Evolutionary conservation across 2,888 invertebrate species (phyloP).

Genomic region (Mechanitis messenoides): DNA sequence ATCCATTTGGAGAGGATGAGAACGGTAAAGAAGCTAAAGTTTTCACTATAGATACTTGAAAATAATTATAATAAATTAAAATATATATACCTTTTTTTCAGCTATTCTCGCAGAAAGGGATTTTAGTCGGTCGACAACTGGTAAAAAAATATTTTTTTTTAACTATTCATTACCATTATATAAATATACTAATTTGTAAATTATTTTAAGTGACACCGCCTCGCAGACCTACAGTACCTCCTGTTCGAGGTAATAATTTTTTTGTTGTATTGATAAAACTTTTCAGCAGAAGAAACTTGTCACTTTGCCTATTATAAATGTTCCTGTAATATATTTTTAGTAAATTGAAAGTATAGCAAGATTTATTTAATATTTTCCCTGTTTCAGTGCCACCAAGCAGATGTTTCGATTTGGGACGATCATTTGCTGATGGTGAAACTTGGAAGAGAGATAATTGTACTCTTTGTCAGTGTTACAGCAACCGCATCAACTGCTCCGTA

Average conservation of each 20-base stretch:
- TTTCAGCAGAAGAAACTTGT: no score
- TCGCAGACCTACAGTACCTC: neutral
- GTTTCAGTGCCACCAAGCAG: slow-evolving; percentile 37
- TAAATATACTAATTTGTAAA: neutral
- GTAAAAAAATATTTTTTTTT: slow-evolving; percentile 33
- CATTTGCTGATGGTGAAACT: slow-evolving; percentile 81
- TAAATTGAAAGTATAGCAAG: no score
- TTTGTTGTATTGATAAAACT: no score
- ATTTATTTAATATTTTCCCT: neutral
- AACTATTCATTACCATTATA: neutral
- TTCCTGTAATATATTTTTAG: no score
- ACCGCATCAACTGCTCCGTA: slow-evolving; percentile 77
- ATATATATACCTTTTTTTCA: slow-evolving; percentile 34
- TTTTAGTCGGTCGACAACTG: slow-evolving; percentile 39
- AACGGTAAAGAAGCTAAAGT: slow-evolving; percentile 41
- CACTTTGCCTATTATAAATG: no score
- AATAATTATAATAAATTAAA: no score
- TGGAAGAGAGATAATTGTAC: slow-evolving; percentile 81
- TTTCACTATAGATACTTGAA: no score
- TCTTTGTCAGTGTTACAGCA: slow-evolving; percentile 81
- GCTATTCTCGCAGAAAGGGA: slow-evolving; percentile 47
- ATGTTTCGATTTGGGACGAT: slow-evolving; percentile 78
- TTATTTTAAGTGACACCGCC: neutral
- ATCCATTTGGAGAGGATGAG: slow-evolving; percentile 52
- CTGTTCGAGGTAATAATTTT: neutral